Evolutionary conservation across 1,140 invertebrate genomes (phyloP), one percentile per base, ranked within the genome.

Genomic region (Leguminivora glycinivorella): DNA sequence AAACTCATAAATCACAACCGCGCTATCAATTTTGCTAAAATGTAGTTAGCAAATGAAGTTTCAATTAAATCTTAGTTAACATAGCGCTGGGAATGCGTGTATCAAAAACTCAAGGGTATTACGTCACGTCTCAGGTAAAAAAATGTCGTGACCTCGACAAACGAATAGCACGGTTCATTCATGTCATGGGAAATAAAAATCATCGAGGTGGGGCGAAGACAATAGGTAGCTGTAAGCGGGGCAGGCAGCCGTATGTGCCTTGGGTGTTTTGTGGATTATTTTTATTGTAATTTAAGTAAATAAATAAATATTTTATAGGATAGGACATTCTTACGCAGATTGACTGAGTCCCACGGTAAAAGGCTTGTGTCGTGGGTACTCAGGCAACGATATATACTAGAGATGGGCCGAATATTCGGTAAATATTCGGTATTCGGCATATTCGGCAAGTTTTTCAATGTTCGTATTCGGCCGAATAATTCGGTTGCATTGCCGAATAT

Each of bases 171-270:
- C 73, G 52, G 74, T 76, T 83, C 76, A 79, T 84, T 87, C 86
- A 85, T 90, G 86, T 85, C 85, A 87, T 90, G 87, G 83, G 88
- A 89, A 88, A 83, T 83, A 80, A 75, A 52, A 76, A 75, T 71
- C 52, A 70, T 78, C 68, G 70, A 75, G 73, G 80, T 76, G 72
- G 66, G 72, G 75, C 73, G 70, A 82, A 86, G 77, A 88, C 85
- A 88, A 88, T 87, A 69, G 76, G 66, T 74, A 12, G 29, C 4
- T 14, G 25, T 6, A 12, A 24, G 25, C 56, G 7, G 22, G 9
- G 26, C 26, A 29, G 58, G 58, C n/a, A 17, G 34, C 26, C n/a
- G 58, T 19, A 52, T 19, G 17, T 52, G 7, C n/a, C 19, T 34
- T 38, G 34, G 10, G 14, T 43, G 40, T 1, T 43, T 43, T 43